Conservation (phyloP, 2,797 vertebrate species). For the Phyllotis vaccarum region DNA sequence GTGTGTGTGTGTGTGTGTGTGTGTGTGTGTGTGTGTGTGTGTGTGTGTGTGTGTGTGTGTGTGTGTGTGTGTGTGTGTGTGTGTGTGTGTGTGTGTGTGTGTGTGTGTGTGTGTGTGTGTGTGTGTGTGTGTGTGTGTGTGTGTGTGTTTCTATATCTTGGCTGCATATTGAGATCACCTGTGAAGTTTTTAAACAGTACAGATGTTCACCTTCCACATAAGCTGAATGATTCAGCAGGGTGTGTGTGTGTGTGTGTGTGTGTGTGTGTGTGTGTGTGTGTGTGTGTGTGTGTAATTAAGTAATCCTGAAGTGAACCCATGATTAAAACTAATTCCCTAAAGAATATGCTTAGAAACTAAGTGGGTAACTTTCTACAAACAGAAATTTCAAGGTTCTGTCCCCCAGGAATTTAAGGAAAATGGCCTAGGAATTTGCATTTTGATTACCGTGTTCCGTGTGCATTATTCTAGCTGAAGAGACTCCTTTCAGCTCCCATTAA, state of each 20-base stretch:
- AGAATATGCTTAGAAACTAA: constrained; percentile 61
- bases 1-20: too few species aligned
- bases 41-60: too few species aligned
- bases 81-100: too few species aligned
- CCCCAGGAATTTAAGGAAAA: constrained; percentile 13
- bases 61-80: too few species aligned
- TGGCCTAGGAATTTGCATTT: constrained; percentile 35
- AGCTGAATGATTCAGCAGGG: too few species aligned
- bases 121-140: too few species aligned
- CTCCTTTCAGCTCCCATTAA: neutral
- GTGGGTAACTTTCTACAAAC: constrained; percentile 25
- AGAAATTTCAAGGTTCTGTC: constrained; percentile 46
- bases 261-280: too few species aligned
- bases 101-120: too few species aligned
- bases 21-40: too few species aligned
- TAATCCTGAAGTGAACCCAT: constrained; percentile 35
- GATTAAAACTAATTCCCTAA: constrained; percentile 32
- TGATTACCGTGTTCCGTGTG: neutral
- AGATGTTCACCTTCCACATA: too few species aligned
- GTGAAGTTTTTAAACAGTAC: too few species aligned
- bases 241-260: too few species aligned
- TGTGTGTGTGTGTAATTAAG: neutral
- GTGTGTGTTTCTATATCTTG: neutral
- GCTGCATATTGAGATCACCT: neutral
- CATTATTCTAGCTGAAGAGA: constrained; percentile 49